Percentiles rank a stretch among this genome's conserved stretches.
Evolutionary conservation across 2,113 vertebrate genomes (phyloP).

Genomic region (Copsychus sechellarum): DNA sequence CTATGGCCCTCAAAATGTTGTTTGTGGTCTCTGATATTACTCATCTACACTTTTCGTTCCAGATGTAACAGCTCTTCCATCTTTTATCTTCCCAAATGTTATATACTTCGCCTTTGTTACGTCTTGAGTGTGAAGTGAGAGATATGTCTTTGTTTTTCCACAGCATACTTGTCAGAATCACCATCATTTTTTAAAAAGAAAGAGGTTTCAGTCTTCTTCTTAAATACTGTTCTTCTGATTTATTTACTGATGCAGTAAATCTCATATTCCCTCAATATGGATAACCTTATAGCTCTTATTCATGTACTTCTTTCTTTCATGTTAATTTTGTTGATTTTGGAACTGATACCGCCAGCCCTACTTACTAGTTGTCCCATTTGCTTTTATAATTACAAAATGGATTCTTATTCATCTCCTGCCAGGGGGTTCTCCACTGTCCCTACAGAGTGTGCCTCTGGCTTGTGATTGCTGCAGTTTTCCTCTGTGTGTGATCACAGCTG

Average conservation of each 20-base stretch:
- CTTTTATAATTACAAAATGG: background rate
- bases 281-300: background rate
- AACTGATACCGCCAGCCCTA: background rate
- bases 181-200: background rate
- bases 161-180: background rate
- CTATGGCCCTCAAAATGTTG: background rate
- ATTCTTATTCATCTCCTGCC: background rate
- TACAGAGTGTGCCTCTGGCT: background rate
- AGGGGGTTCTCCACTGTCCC: background rate
- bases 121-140: background rate
- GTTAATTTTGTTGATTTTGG: background rate
- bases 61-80: background rate
- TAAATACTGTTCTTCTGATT: background rate
- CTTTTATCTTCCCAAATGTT: background rate
- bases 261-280: background rate
- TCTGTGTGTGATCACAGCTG: background rate
- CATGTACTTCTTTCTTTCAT: background rate
- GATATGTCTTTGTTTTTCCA: background rate
- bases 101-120: background rate
- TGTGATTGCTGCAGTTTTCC: background rate
- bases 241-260: background rate
- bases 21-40: background rate
- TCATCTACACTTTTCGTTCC: background rate
- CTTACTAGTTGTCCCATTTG: background rate
- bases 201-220: background rate